Percentiles rank a stretch among this genome's conserved stretches.
phyloP scores from a whole-genome alignment of 2,113 vertebrate genomes.

The Sander vitreus region DNA sequence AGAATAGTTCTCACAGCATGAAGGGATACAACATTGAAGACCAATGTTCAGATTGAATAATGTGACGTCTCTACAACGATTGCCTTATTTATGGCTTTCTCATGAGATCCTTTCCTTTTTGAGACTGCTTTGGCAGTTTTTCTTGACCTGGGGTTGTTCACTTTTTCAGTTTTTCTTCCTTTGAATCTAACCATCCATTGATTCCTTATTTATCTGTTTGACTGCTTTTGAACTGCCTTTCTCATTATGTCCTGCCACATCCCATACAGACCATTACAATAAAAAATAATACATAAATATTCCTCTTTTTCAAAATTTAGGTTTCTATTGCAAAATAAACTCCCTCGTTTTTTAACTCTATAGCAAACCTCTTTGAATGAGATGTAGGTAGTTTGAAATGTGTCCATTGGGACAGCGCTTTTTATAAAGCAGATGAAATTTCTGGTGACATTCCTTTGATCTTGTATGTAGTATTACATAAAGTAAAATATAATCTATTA shows the following conservation, averaged over 20 bases:
- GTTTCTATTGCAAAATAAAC: neutral
- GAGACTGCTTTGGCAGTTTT: neutral
- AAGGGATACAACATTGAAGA: conserved; percentile 4
- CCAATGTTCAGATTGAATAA: conserved; percentile 29
- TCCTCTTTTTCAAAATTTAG: neutral
- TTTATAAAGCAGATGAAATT: neutral
- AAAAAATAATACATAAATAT: neutral
- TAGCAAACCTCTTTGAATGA: neutral
- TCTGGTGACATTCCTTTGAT: neutral
- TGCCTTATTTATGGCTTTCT: conserved; percentile 27
- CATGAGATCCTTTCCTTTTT: neutral
- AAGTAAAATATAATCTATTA: no score
- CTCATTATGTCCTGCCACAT: neutral
- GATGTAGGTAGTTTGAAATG: neutral
- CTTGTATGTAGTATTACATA: neutral
- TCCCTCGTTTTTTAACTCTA: neutral
- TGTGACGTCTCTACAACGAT: conserved; percentile 10
- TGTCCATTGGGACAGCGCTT: neutral
- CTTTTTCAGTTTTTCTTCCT: neutral
- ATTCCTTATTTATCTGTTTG: neutral
- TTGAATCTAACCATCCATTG: neutral
- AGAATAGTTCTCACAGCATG: conserved; percentile 27
- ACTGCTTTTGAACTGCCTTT: neutral
- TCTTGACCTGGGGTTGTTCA: neutral
- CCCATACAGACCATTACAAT: neutral